These are phyloP conservation scores for Lithodes maja DNA, from an alignment of 2,888 invertebrate species.

Conservation along the genomic window DNA sequence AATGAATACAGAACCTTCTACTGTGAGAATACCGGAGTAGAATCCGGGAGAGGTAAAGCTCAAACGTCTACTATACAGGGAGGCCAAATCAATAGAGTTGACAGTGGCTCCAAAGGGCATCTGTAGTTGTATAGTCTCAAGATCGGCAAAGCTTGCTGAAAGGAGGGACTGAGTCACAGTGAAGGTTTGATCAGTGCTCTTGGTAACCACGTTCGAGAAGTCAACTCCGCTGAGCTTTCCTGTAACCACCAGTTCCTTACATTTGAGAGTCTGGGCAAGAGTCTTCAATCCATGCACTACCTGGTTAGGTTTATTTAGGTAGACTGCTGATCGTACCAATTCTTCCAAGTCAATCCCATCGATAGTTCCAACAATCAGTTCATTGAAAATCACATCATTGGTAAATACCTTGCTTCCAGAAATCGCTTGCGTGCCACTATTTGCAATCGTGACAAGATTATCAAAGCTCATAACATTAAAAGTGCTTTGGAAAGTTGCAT, in stretches of 20 bases:
- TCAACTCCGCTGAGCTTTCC: constrained; percentile 27
- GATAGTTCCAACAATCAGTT: constrained; percentile 15
- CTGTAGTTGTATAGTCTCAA: background rate
- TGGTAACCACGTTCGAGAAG: constrained; percentile 31
- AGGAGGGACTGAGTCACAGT: constrained; percentile 33
- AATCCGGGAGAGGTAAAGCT: constrained; percentile 23
- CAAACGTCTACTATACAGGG: constrained; percentile 9
- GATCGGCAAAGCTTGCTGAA: background rate
- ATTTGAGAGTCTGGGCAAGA: background rate
- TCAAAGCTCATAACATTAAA: constrained; percentile 43
- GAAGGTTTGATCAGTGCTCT: constrained; percentile 35
- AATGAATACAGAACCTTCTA: constrained; percentile 37
- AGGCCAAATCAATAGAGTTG: constrained; percentile 36
- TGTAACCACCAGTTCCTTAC: constrained; percentile 24
- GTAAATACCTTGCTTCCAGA: constrained; percentile 36
- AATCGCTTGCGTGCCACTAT: background rate
- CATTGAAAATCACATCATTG: constrained; percentile 18
- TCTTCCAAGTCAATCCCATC: constrained; percentile 27
- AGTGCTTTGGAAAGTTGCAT: constrained; percentile 39
- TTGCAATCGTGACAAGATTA: constrained; percentile 10
- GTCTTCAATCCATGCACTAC: constrained; percentile 35
- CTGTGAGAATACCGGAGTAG: constrained; percentile 24
- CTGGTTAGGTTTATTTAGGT: constrained; percentile 46
- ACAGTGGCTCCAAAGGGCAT: constrained; percentile 19
- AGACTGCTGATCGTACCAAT: constrained; percentile 18